A percentile compares a stretch with the other conserved stretches of the same genome.
phyloP scores from a whole-genome alignment of 2,113 vertebrate species.

The Oreamnos americanus region DNA sequence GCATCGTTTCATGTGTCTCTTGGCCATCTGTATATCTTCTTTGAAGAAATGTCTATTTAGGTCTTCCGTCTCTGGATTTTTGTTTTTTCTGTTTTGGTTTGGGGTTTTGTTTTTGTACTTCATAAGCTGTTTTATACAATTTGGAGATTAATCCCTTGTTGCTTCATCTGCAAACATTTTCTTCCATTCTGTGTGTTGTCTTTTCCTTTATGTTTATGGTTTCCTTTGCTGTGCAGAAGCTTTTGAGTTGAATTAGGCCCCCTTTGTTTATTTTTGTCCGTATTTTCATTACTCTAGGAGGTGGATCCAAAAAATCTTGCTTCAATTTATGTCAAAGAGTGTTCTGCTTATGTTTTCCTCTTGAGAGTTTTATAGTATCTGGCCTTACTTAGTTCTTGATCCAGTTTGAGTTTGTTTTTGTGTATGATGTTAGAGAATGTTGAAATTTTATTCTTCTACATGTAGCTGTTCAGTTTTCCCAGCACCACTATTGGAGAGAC shows the following conservation, averaged over 20 bases:
- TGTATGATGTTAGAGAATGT: not conserved
- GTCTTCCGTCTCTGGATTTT: not conserved
- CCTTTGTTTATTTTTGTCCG: not conserved
- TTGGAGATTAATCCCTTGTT: not conserved
- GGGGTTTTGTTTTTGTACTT: not conserved
- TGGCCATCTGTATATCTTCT: not conserved
- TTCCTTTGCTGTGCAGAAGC: not conserved
- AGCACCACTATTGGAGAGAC: not conserved
- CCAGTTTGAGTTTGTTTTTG: not conserved
- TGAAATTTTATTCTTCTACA: not conserved
- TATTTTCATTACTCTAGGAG: not conserved
- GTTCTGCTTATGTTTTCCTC: not conserved
- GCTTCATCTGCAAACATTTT: not conserved
- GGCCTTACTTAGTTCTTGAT: not conserved
- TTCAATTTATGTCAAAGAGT: not conserved
- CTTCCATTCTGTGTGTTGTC: not conserved
- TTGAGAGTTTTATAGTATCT: not conserved
- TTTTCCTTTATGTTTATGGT: not conserved
- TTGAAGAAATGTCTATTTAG: not conserved
- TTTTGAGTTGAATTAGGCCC: not conserved
- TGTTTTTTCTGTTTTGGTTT: not conserved
- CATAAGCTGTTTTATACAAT: not conserved
- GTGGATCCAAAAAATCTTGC: not conserved
- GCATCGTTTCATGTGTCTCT: not conserved
- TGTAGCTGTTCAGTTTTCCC: not conserved